Base-by-base conservation (phyloP, 53 echinoderm and acorn worm species). In the Stichopus horrens region DNA sequence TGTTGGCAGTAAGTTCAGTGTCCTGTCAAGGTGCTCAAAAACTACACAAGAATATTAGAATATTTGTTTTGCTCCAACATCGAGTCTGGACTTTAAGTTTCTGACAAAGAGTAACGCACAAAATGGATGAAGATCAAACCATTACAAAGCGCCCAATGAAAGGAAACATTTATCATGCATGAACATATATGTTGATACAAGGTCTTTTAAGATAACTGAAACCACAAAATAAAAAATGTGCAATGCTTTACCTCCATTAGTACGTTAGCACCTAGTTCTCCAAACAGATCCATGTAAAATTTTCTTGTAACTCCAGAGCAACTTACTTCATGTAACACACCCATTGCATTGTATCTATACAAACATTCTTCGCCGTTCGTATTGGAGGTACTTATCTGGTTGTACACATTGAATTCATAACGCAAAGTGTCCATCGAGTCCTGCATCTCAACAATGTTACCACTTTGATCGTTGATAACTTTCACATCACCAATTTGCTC, bases 211-310 rank as follows among this genome's bases (percentile, higher is more conserved):
- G 37, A 37, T 2, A 37, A 37, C 2, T 37, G 37, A 37, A 37
- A 37, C 37, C 37, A 37, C 37, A 37, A 37, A 37, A 37, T 37
- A 37, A 37, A 2, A 2, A 37, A 37, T 37, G 1, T 37, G 37
- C 37, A 37, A 37, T 37, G 37, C 37, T 68, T 88, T 74, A 91
- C 92, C 84, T 89, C 88, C 58, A 88, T 78, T 37, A 91, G 13
- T 7, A 91, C 77, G 76, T 91, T 89, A 1, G 84, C 75, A 3
- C 89, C 92, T 54, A 89, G 83, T 58, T 91, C 80, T 76, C 92
- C 92, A 76, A 91, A 91, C 8, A 88, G 86, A 74, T 91, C 92
- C 52, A 91, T 73, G 21, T 75, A 89, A 55, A 65, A 83, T 10
- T 54, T 59, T n/a, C 77, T 91, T 20, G 57, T 89, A 13, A 58